These are phyloP conservation scores for Epinephelus lanceolatus DNA, from an alignment of 2,113 vertebrate species.

Conservation along the genomic window DNA sequence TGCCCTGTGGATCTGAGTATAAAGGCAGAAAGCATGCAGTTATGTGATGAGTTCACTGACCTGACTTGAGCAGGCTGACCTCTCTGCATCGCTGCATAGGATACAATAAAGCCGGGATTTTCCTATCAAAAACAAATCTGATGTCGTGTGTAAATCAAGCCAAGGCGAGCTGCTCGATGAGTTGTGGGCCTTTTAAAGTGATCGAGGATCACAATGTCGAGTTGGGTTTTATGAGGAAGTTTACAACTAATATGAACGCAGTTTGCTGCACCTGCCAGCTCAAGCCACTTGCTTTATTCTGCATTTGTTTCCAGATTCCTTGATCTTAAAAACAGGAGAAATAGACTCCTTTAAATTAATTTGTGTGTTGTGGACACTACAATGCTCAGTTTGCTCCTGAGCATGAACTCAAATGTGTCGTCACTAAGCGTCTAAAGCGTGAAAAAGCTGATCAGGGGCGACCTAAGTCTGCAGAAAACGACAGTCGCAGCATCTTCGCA, in stretches of 20 bases:
- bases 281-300: not conserved
- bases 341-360: not conserved
- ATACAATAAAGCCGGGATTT: not conserved
- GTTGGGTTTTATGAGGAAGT: constrained; percentile 13
- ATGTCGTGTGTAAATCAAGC: constrained; percentile 8
- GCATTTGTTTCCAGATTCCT: constrained; percentile 13
- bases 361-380: not conserved
- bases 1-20: not conserved
- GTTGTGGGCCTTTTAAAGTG: constrained; percentile 2
- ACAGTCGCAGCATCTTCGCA: not conserved
- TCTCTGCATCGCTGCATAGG: not conserved
- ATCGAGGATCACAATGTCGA: constrained; percentile 10
- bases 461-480: constrained; percentile 4
- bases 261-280: not conserved
- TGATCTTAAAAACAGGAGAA: not conserved
- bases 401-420: not conserved
- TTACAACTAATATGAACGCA: constrained; percentile 19
- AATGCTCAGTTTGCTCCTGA: not conserved
- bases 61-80: not conserved
- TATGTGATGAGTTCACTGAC: constrained; percentile 4
- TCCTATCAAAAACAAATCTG: not conserved
- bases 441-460: not conserved
- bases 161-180: not conserved
- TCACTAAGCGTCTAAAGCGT: too few relatives aligned
- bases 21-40: not conserved